Percentiles rank a stretch among this genome's conserved stretches.
Conservation (phyloP, 2,113 vertebrate species). For the Nesoenas mayeri region DNA sequence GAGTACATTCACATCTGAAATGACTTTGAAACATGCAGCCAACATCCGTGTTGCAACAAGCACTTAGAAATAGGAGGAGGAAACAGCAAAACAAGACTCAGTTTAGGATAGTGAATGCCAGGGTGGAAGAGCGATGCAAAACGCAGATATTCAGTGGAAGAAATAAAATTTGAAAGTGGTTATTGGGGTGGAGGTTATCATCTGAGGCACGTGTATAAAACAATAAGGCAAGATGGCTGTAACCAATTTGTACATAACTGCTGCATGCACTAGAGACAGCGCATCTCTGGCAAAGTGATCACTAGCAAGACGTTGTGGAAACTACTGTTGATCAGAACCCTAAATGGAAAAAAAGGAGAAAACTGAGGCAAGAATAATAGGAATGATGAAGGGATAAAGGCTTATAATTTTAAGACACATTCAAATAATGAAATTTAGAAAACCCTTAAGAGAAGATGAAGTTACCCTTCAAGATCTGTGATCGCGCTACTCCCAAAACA, state of each 20-base stretch:
- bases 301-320: background rate
- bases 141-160: background rate
- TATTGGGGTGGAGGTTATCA: background rate
- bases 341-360: background rate
- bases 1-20: constrained; percentile 20
- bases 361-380: background rate
- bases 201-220: background rate
- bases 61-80: background rate
- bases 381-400: background rate
- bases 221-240: background rate
- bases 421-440: background rate
- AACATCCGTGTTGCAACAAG: background rate
- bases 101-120: background rate
- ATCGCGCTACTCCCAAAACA: background rate
- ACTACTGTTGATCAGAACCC: background rate
- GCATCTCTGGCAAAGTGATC: background rate
- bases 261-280: background rate
- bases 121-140: constrained; percentile 22
- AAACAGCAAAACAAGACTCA: background rate
- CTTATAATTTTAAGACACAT: background rate
- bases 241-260: background rate
- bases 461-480: background rate
- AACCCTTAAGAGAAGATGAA: background rate
- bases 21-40: background rate
- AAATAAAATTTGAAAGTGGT: background rate